These are phyloP conservation scores for Tachypleus tridentatus DNA, from an alignment of 1,140 invertebrate species.

Conservation along the genomic window DNA sequence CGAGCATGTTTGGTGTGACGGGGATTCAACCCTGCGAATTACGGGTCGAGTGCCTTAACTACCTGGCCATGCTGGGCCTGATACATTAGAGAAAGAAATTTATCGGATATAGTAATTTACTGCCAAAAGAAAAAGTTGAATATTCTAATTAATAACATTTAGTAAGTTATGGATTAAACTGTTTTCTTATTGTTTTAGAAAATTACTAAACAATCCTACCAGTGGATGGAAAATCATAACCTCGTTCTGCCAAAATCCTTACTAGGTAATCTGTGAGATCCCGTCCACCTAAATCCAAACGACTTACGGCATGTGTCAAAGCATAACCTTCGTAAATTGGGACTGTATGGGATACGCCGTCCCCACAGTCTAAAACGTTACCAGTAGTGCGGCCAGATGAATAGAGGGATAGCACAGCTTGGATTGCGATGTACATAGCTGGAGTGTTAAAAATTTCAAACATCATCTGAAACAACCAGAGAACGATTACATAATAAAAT, in stretches of 20 bases:
- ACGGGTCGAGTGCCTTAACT: too few relatives aligned
- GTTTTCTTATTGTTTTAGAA: too few relatives aligned
- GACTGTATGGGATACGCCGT: slow-evolving; percentile 33
- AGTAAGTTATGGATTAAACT: too few relatives aligned
- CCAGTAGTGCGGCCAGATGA: slow-evolving; percentile 36
- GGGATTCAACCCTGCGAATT: too few relatives aligned
- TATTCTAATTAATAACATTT: too few relatives aligned
- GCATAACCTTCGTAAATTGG: slow-evolving; percentile 58
- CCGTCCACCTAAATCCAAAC: slow-evolving; percentile 41
- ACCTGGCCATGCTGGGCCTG: too few relatives aligned
- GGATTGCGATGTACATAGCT: slow-evolving; percentile 31
- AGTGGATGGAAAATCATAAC: slow-evolving; percentile 41
- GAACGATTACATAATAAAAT: background rate
- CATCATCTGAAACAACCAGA: slow-evolving; percentile 35
- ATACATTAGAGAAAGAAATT: too few relatives aligned
- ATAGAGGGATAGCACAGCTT: slow-evolving; percentile 34
- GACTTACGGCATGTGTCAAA: slow-evolving; percentile 57
- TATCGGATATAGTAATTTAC: too few relatives aligned
- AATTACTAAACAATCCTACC: background rate
- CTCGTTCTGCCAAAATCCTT: slow-evolving; percentile 39
- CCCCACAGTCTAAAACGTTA: slow-evolving; percentile 33
- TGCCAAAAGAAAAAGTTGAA: too few relatives aligned
- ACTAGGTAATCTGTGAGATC: slow-evolving; percentile 40
- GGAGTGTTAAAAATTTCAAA: slow-evolving; percentile 39
- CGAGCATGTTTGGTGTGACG: too few relatives aligned